These are phyloP conservation scores for Tamias sibiricus DNA, from an alignment of 2,113 vertebrate genomes.

Conservation along the genomic window DNA sequence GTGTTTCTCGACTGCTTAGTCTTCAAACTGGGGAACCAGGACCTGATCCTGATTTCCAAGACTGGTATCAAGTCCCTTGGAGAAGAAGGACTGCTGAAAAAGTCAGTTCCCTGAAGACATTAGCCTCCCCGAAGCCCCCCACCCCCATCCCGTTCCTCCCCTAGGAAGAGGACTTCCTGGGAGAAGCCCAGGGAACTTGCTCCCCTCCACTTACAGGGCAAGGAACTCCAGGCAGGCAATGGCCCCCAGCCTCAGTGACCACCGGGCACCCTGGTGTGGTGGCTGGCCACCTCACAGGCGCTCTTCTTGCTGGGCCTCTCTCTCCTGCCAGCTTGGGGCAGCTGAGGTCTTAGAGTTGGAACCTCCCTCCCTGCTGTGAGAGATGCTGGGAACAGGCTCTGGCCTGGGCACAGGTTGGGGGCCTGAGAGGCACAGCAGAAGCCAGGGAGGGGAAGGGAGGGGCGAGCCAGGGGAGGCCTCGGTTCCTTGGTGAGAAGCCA, in stretches of 20 bases:
- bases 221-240: neutral
- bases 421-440: neutral
- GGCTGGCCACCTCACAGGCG: neutral
- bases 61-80: neutral
- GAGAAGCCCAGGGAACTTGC: neutral
- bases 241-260: neutral
- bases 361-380: neutral
- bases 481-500: neutral
- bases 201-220: neutral
- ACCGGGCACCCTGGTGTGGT: too few relatives aligned
- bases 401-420: neutral
- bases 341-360: neutral
- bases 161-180: neutral
- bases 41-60: too few relatives aligned
- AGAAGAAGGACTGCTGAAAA: neutral
- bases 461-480: neutral
- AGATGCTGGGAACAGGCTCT: neutral
- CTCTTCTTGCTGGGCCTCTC: too few relatives aligned
- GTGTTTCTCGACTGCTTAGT: too few relatives aligned
- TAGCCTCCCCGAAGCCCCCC: neutral
- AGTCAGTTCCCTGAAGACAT: neutral
- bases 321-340: neutral
- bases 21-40: too few relatives aligned
- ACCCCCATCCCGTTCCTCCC: too few relatives aligned
- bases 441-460: neutral